These are phyloP conservation scores for Actenoides hombroni DNA, from an alignment of 2,113 vertebrate species.

Conservation along the genomic window DNA sequence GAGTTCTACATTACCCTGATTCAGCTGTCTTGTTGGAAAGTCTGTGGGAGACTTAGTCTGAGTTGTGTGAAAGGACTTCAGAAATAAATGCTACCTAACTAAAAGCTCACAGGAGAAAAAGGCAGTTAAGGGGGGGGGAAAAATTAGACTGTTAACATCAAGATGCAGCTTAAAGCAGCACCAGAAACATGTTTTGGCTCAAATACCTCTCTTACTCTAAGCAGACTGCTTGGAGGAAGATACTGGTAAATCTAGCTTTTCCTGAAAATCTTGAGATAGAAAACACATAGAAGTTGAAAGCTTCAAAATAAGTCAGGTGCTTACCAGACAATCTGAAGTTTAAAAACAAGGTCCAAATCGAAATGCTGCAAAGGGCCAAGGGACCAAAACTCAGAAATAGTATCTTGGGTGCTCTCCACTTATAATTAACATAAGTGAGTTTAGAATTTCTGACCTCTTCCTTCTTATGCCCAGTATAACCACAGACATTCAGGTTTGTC, in stretches of 20 bases:
- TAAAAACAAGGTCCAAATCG: not conserved
- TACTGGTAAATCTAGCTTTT: not conserved
- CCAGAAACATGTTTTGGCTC: not conserved
- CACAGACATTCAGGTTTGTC: not conserved
- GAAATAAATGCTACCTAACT: not conserved
- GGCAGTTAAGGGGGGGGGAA: constrained; percentile 2
- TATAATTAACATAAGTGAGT: not conserved
- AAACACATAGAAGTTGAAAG: not conserved
- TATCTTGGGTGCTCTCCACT: not conserved
- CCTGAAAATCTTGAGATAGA: not conserved
- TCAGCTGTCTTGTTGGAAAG: constrained; percentile 40
- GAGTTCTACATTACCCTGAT: constrained; percentile 41
- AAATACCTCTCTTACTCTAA: not conserved
- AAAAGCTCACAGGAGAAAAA: not conserved
- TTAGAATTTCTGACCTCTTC: not conserved
- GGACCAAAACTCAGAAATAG: not conserved
- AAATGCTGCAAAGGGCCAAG: not conserved
- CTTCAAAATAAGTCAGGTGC: not conserved
- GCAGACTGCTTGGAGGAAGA: not conserved
- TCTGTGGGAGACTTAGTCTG: constrained; percentile 3
- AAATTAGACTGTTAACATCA: not conserved
- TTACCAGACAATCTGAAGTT: not conserved
- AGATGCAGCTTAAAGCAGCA: not conserved
- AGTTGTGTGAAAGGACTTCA: constrained; percentile 32
- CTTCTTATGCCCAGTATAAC: not conserved